Conservation (phyloP, 2,797 vertebrate species). For the Ispidina lecontei region DNA sequence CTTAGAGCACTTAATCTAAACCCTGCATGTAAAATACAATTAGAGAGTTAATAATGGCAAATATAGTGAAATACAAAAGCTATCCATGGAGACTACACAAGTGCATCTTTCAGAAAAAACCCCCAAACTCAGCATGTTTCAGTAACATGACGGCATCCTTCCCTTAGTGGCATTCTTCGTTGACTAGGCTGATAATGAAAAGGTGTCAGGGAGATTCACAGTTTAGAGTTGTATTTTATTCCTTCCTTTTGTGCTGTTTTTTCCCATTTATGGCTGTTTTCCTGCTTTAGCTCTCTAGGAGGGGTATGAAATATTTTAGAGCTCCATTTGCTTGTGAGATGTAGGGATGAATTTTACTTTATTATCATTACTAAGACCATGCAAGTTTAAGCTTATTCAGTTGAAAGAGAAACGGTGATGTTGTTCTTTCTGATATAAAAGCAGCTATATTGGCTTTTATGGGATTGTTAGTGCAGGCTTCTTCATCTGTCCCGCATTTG, state of each 20-base stretch:
- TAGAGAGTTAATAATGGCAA: not conserved
- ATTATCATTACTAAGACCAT: constrained; percentile 9
- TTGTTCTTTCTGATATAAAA: constrained; percentile 7
- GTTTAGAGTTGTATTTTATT: not conserved
- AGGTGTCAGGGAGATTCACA: constrained; percentile 17
- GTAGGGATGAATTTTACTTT: constrained; percentile 48
- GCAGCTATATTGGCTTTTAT: constrained; percentile 7
- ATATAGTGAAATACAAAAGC: constrained; percentile 2
- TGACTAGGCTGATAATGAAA: constrained; percentile 15
- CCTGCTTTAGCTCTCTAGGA: not conserved
- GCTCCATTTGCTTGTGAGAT: constrained; percentile 21
- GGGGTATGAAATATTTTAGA: constrained; percentile 41
- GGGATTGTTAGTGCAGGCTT: constrained; percentile 42
- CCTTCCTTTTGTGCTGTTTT: not conserved
- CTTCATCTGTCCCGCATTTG: constrained; percentile 42
- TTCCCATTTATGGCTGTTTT: constrained; percentile 14
- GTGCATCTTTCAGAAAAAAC: not conserved
- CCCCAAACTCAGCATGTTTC: not conserved
- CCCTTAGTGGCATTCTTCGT: not conserved
- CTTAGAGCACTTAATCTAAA: not conserved
- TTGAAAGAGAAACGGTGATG: constrained; percentile 23
- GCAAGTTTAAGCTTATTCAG: constrained; percentile 46
- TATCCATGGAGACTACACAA: not conserved
- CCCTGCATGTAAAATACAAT: not conserved
- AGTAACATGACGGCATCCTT: not conserved